A percentile compares a stretch with the other conserved stretches of the same genome.
Evolutionary conservation across 2,797 vertebrate species (phyloP).

Genomic region (Pseudocheirus occidentalis): DNA sequence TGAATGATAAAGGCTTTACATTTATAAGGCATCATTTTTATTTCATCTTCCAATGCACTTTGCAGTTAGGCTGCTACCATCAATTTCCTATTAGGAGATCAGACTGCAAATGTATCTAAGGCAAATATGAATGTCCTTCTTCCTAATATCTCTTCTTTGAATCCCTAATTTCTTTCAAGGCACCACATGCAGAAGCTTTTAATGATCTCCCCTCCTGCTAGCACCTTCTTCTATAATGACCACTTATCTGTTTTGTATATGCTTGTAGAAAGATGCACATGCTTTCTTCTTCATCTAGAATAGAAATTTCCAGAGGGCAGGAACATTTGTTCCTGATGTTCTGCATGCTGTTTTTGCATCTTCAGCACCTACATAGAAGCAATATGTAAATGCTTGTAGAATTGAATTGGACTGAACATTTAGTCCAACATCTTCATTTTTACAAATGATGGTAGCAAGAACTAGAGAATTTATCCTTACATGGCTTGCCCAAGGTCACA

Average conservation of each 20-base stretch:
- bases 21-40: background rate
- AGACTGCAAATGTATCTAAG: background rate
- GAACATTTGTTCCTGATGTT: too few relatives aligned
- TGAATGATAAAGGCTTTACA: background rate
- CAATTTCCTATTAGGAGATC: constrained; percentile 8
- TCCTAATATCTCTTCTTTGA: background rate
- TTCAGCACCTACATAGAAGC: background rate
- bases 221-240: background rate
- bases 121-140: background rate
- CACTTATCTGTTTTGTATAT: background rate
- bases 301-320: background rate
- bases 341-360: background rate
- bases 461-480: background rate
- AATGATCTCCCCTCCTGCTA: background rate
- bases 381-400: background rate
- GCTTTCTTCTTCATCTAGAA: background rate
- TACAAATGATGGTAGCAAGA: background rate
- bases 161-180: background rate
- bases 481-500: background rate
- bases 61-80: constrained; percentile 46
- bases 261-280: background rate
- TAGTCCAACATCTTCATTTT: background rate
- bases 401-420: background rate
- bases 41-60: constrained; percentile 55
- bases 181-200: background rate